Base-by-base conservation (phyloP, 2,113 vertebrate species). In the Xyliphius kryptos region DNA sequence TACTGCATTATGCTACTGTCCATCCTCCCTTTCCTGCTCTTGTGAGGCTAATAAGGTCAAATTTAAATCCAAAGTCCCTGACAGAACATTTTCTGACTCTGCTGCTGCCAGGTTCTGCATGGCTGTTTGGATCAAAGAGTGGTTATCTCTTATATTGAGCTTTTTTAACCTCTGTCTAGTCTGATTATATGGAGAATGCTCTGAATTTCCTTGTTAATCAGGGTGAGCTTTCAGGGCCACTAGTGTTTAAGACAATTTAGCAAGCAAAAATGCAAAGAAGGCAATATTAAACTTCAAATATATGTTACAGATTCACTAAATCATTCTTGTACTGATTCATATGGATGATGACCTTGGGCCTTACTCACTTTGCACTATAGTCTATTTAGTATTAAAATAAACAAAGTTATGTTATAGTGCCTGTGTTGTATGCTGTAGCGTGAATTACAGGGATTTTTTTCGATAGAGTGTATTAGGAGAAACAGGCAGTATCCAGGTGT, bases 101-200 rank as follows among this genome's bases (percentile, higher is more conserved):
- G 75, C 82, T 83, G 83, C 75, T 56, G 70, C 79, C 49, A 81
- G 82, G 86, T 89, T 89, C 87, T 91, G 87, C 89, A 88, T 89
- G 86, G 84, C 82, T 81, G 85, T 87, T 87, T 87, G 89, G 88
- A 91, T 92, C 89, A 91, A 92, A 92, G 88, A 88, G 85, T 89
- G 89, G 89, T 94, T 92, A 93, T 93, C 90, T 75, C 86, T 85
- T 80, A 84, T 91, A 95, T 95, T 92, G 92, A 95, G 92, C 89
- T 92, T 89, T 91, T 89, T 87, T 92, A 91, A 92, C 91, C 91
- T 90, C 90, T 95, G 92, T 94, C 92, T 89, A 83, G 87, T 92
- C 87, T 91, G 87, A 93, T 95, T 95, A 94, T 88, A 86, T 76
- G 71, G 50, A 78, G 26, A 84, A 85, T 85, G 83, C 88, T 79